These are phyloP conservation scores for Eupithecia vulgata DNA, from an alignment of 2,888 invertebrate genomes.

Conservation along the genomic window DNA sequence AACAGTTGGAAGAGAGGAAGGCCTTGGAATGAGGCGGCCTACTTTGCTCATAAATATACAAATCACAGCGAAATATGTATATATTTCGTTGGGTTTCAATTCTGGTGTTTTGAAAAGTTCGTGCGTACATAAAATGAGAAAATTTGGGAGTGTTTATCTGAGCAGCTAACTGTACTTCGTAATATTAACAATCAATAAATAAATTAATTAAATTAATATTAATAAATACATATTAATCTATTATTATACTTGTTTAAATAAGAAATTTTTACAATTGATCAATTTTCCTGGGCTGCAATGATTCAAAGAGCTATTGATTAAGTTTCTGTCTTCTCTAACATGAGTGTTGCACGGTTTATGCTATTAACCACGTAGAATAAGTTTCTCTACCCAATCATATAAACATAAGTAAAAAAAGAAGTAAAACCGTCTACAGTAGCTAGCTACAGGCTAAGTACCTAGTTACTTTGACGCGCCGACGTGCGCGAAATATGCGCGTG, in stretches of 20 bases:
- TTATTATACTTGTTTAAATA: too few species aligned
- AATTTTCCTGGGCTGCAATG: not conserved
- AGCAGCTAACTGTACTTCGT: too few species aligned
- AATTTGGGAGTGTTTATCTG: too few species aligned
- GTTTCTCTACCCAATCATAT: not conserved
- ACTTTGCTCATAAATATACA: not conserved
- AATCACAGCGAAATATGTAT: not conserved
- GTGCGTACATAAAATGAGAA: too few species aligned
- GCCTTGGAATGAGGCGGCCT: not conserved
- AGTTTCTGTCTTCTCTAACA: not conserved
- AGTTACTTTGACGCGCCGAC: constrained; percentile 7
- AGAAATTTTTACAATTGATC: too few species aligned
- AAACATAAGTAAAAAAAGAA: not conserved
- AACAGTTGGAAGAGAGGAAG: not conserved
- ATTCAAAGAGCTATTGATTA: not conserved
- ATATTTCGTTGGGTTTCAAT: too few species aligned
- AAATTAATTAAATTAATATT: too few species aligned
- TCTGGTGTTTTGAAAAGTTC: too few species aligned
- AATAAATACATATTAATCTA: too few species aligned
- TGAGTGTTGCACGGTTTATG: not conserved
- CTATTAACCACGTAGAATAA: not conserved
- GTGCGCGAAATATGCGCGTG: not conserved
- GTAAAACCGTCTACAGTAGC: not conserved
- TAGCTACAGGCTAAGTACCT: not conserved
- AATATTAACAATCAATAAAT: too few species aligned